Evolutionary conservation across 2,888 invertebrate species (phyloP).

Genomic region (Lucinisca nassula): DNA sequence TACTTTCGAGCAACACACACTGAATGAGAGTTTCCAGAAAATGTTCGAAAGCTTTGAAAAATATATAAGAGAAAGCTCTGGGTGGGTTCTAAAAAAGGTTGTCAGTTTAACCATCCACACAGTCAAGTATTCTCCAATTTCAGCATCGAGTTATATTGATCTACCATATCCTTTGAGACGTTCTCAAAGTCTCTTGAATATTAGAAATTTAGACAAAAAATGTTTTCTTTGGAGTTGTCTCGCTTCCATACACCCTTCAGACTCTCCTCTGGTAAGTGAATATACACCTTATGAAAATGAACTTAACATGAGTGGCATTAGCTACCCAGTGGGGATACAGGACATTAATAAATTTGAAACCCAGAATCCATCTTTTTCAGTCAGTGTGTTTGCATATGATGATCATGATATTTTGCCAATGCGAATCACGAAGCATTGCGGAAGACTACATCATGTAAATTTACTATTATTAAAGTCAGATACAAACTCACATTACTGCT

Average conservation of each 20-base stretch:
- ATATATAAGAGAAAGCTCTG: constrained; percentile 63
- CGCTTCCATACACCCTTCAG: constrained; percentile 42
- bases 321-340: constrained; percentile 26
- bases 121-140: constrained; percentile 57
- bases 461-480: too few species aligned
- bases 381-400: too few species aligned
- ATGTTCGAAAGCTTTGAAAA: constrained; percentile 63
- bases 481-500: too few species aligned
- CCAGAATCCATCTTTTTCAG: too few species aligned
- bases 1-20: constrained; percentile 29
- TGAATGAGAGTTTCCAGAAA: constrained; percentile 64
- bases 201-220: constrained; percentile 47
- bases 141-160: constrained; percentile 51
- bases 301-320: constrained; percentile 33
- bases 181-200: constrained; percentile 37
- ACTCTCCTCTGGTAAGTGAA: constrained; percentile 39
- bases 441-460: too few species aligned
- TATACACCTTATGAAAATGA: constrained; percentile 45
- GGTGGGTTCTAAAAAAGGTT: constrained; percentile 61
- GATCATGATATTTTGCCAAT: too few species aligned
- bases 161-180: constrained; percentile 31
- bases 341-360: too few species aligned
- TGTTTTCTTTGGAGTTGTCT: constrained; percentile 53
- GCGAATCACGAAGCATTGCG: too few species aligned
- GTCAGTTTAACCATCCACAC: constrained; percentile 43